Conservation (phyloP, 2,888 invertebrate genomes). For the Lepidocyrtinus sp. region DNA sequence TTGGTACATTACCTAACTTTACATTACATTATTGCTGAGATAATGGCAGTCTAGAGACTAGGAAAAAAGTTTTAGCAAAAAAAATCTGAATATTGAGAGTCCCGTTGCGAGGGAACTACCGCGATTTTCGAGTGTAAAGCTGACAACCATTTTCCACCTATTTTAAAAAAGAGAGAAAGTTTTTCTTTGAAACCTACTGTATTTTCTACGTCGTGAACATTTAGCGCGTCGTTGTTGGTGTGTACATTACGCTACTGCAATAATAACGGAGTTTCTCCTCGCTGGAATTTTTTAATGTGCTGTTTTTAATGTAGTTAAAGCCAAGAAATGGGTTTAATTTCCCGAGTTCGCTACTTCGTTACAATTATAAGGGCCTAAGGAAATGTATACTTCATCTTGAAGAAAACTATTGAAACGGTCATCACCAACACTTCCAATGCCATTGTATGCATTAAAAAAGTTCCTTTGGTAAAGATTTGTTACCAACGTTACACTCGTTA, state of each 20-base stretch:
- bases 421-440: neutral
- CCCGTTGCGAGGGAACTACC: neutral
- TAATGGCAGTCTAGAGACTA: conserved; percentile 47
- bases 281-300: neutral
- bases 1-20: conserved; percentile 20
- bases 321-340: conserved; percentile 39
- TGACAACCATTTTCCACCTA: neutral
- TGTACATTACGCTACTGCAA: neutral
- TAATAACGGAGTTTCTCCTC: neutral
- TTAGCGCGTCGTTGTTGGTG: conserved; percentile 30
- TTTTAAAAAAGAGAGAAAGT: neutral
- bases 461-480: neutral
- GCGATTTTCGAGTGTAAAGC: neutral
- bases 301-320: conserved; percentile 35
- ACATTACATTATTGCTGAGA: conserved; percentile 48
- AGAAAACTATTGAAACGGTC: neutral
- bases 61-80: conserved; percentile 22
- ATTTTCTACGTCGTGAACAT: neutral
- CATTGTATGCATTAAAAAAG: neutral
- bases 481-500: neutral
- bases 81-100: neutral
- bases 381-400: neutral
- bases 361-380: neutral
- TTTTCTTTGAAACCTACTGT: neutral
- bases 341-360: neutral